These are phyloP conservation scores for Poeciliopsis retropinna DNA, from an alignment of 2,113 vertebrate genomes.

Conservation along the genomic window DNA sequence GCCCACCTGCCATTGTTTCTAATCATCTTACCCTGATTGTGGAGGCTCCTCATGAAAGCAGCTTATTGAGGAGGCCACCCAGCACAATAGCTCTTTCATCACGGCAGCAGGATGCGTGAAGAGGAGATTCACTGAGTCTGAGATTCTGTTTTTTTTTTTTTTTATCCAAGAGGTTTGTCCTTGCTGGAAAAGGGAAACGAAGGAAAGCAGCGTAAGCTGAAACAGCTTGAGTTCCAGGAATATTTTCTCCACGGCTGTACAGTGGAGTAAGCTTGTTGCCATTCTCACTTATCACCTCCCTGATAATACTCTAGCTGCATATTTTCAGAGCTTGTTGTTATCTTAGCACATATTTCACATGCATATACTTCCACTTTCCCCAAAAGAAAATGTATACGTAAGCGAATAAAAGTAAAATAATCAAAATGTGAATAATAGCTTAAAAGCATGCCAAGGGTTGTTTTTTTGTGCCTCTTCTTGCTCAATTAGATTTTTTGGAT, in stretches of 20 bases:
- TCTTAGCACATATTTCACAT: not conserved
- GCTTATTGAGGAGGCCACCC: slow-evolving; percentile 45
- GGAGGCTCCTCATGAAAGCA: slow-evolving; percentile 57
- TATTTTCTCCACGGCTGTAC: slow-evolving; percentile 35
- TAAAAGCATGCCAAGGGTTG: not conserved
- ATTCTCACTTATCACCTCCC: slow-evolving; percentile 29
- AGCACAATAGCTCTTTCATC: slow-evolving; percentile 57
- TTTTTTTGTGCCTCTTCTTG: not conserved
- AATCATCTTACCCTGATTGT: slow-evolving; percentile 62
- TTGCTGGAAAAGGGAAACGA: slow-evolving; percentile 50
- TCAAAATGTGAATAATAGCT: not conserved
- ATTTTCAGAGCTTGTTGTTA: not conserved
- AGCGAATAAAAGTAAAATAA: not conserved
- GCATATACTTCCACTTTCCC: not conserved
- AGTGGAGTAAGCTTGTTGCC: slow-evolving; percentile 27
- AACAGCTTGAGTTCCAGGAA: slow-evolving; percentile 56
- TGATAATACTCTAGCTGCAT: slow-evolving; percentile 1
- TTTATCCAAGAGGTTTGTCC: slow-evolving; percentile 24
- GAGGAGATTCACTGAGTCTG: slow-evolving; percentile 23
- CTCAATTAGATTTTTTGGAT: not conserved
- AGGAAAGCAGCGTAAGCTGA: slow-evolving; percentile 51
- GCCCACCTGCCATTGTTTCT: slow-evolving; percentile 62
- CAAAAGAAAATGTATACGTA: not conserved
- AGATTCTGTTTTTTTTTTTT: slow-evolving; percentile 2
- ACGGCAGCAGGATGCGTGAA: slow-evolving; percentile 16